A percentile compares a stretch with the other conserved stretches of the same genome.
phyloP scores from a whole-genome alignment of 2,888 invertebrate species.

The Agrotis segetum region DNA sequence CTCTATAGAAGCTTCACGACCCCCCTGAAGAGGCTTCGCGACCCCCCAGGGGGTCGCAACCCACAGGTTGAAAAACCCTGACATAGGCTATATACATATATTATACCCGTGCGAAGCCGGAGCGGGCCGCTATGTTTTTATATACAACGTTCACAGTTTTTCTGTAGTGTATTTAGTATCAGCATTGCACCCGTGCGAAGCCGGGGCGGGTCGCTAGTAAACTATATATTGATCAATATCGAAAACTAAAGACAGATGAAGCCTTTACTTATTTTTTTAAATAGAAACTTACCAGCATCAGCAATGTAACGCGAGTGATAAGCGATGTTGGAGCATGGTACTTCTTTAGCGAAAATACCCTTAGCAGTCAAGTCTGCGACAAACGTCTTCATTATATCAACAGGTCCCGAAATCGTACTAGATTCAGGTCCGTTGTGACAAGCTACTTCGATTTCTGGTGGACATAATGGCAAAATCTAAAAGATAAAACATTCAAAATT shows the following conservation, averaged over 20 bases:
- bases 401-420: conserved; percentile 95
- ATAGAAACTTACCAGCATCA: conserved; percentile 84
- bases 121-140: too few relatives aligned
- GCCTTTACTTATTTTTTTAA: too few relatives aligned
- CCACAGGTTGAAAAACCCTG: too few relatives aligned
- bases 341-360: conserved; percentile 80
- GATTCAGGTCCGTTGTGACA: conserved; percentile 95
- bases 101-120: too few relatives aligned
- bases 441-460: conserved; percentile 93
- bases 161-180: too few relatives aligned
- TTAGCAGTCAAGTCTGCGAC: conserved; percentile 84
- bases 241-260: neutral
- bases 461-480: conserved; percentile 78
- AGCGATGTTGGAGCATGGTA: conserved; percentile 95
- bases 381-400: conserved; percentile 91
- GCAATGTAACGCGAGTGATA: conserved; percentile 96
- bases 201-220: too few relatives aligned
- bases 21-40: too few relatives aligned
- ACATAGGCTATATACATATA: too few relatives aligned
- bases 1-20: too few relatives aligned
- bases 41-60: too few relatives aligned
- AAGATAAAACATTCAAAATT: neutral
- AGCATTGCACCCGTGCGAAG: too few relatives aligned
- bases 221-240: neutral
- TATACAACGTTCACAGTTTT: too few relatives aligned